phyloP scores from a whole-genome alignment of 2,888 invertebrate species.

The Apodemia zela region DNA sequence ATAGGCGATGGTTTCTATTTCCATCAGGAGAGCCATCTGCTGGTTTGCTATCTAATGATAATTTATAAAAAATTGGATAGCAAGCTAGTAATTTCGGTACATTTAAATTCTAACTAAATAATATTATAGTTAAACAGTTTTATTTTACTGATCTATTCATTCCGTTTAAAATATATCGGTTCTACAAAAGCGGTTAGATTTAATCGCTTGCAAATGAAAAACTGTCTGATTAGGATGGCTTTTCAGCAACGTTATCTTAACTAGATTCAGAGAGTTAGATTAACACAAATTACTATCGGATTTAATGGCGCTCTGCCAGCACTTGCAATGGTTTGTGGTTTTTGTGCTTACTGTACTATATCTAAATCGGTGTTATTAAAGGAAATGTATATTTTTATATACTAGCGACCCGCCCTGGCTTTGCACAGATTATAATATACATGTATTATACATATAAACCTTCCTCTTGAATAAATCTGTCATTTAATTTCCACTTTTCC shows the following conservation, averaged over 20 bases:
- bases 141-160: not conserved
- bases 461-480: too few relatives aligned
- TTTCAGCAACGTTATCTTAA: not conserved
- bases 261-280: not conserved
- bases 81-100: too few relatives aligned
- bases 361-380: not conserved
- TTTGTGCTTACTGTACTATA: not conserved
- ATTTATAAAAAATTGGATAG: too few relatives aligned
- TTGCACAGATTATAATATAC: too few relatives aligned
- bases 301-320: constrained; percentile 6
- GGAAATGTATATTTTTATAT: not conserved
- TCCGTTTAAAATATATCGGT: not conserved
- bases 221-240: not conserved
- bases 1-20: too few relatives aligned
- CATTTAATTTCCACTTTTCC: too few relatives aligned
- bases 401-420: too few relatives aligned
- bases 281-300: constrained; percentile 1
- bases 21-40: too few relatives aligned
- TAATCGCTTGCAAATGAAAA: not conserved
- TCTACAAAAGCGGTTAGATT: not conserved
- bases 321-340: not conserved
- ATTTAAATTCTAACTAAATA: too few relatives aligned
- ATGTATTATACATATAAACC: too few relatives aligned
- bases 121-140: not conserved
- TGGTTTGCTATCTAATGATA: too few relatives aligned